Conservation (phyloP, 2,888 invertebrate genomes). For the Drosophila meridionalis region DNA sequence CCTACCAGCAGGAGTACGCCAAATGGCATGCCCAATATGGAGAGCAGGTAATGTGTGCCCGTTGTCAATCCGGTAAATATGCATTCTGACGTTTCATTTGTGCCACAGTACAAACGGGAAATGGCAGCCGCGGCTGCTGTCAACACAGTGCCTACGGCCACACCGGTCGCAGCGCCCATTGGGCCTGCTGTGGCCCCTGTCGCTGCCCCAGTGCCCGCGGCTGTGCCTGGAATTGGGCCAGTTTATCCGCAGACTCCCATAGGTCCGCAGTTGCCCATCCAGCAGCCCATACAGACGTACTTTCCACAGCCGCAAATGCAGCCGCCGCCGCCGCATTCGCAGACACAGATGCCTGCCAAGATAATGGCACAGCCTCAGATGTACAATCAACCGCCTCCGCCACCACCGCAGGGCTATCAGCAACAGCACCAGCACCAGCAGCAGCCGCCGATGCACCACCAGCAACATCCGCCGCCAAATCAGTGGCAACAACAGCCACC, state of each 20-base stretch:
- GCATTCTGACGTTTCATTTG: background rate
- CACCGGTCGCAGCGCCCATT: constrained; percentile 18
- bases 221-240: constrained; percentile 22
- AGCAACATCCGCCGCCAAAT: constrained; percentile 32
- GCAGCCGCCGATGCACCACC: constrained; percentile 55
- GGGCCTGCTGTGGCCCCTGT: constrained; percentile 27
- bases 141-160: constrained; percentile 19
- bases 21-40: constrained; percentile 85
- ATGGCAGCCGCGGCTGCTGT: constrained; percentile 82
- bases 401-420: constrained; percentile 69
- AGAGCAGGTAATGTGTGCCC: constrained; percentile 78
- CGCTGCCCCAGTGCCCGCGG: constrained; percentile 19
- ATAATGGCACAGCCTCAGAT: constrained; percentile 57
- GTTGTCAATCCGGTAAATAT: background rate
- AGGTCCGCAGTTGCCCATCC: constrained; percentile 25
- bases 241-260: constrained; percentile 33
- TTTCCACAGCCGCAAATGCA: constrained; percentile 47
- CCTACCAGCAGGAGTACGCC: constrained; percentile 84
- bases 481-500: constrained; percentile 46
- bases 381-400: constrained; percentile 21
- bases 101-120: constrained; percentile 83
- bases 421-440: constrained; percentile 76
- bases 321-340: constrained; percentile 51
- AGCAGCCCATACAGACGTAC: constrained; percentile 43
- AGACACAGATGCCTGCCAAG: constrained; percentile 70